phyloP scores from a whole-genome alignment of 2,113 vertebrate genomes.

The Xenotilapia leptura region DNA sequence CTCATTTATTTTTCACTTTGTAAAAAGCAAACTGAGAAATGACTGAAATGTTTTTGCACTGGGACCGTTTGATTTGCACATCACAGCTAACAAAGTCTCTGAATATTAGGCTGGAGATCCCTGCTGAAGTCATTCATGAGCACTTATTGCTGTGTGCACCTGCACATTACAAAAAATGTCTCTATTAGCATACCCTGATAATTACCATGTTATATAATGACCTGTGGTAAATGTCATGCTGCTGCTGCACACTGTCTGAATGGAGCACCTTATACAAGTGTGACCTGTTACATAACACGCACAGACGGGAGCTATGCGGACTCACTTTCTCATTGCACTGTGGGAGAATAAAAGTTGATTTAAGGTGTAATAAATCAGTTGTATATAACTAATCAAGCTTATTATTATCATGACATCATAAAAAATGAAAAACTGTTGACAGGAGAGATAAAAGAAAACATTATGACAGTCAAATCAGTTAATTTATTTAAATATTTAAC shows the following conservation, averaged over 20 bases:
- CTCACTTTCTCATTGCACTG: background rate
- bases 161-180: background rate
- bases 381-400: background rate
- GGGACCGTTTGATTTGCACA: accelerated
- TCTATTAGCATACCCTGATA: background rate
- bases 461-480: background rate
- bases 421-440: background rate
- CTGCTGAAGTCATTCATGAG: background rate
- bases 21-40: background rate
- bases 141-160: background rate
- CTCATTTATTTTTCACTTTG: background rate
- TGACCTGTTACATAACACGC: slow-evolving; percentile 21
- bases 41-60: background rate
- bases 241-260: background rate
- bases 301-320: background rate
- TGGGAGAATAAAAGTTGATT: background rate
- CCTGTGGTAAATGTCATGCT: slow-evolving; percentile 6
- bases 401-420: background rate
- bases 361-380: background rate
- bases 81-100: background rate
- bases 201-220: slow-evolving; percentile 2
- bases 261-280: background rate
- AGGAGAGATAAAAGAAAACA: background rate
- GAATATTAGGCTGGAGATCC: background rate
- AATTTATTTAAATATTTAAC: background rate